These are phyloP conservation scores for Lampris megalopsis DNA, from an alignment of 2,113 vertebrate species.

Conservation along the genomic window DNA sequence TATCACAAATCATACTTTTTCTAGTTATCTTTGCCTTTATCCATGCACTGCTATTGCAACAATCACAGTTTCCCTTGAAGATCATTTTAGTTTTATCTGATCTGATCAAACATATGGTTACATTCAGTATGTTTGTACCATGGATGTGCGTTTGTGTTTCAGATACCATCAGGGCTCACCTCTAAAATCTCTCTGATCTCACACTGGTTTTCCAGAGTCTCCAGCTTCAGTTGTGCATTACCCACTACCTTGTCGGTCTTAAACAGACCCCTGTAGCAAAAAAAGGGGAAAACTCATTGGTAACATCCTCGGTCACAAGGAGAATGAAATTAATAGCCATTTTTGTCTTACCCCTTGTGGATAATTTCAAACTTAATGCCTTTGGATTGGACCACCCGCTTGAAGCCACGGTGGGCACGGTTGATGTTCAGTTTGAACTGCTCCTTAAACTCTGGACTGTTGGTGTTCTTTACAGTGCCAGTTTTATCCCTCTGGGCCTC, in stretches of 20 bases:
- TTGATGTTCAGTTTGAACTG: slow-evolving; percentile 90
- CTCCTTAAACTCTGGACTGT: slow-evolving; percentile 90
- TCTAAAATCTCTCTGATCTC: slow-evolving; percentile 89
- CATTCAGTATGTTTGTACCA: neutral
- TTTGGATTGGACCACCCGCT: slow-evolving; percentile 88
- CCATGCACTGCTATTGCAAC: too few species aligned
- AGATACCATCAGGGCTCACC: slow-evolving; percentile 64
- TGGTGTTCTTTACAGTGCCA: slow-evolving; percentile 84
- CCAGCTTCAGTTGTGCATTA: slow-evolving; percentile 89
- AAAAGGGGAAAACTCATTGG: slow-evolving; percentile 12
- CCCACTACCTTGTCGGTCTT: slow-evolving; percentile 89
- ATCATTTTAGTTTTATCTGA: neutral
- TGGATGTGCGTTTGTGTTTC: neutral
- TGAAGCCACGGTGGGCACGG: slow-evolving; percentile 86
- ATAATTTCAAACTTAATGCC: slow-evolving; percentile 93
- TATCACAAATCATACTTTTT: too few species aligned
- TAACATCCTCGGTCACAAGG: neutral
- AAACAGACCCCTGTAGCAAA: slow-evolving; percentile 86
- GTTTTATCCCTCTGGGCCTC: slow-evolving; percentile 93
- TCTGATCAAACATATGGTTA: neutral
- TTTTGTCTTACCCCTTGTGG: slow-evolving; percentile 87
- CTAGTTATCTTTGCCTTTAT: too few species aligned
- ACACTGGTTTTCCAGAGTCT: slow-evolving; percentile 85
- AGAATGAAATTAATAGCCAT: neutral
- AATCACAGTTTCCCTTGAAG: too few species aligned